Base-by-base conservation (phyloP, 2,888 invertebrate species). In the Subacronicta megacephala region DNA sequence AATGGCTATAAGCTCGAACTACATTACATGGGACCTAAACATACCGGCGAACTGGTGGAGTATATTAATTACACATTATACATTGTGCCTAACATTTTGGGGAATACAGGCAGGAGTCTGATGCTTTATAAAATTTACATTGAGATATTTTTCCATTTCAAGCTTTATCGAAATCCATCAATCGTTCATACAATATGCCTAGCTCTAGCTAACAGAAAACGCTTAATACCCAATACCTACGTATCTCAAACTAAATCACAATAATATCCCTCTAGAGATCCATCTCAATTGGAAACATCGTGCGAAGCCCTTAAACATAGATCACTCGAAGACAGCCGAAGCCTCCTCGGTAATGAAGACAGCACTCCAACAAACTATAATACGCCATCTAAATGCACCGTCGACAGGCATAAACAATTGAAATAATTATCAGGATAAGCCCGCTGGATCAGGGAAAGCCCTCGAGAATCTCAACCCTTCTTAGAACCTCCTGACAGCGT, bases 361-460 rank as follows among this genome's bases (percentile, higher is more conserved):
- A 88, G 76, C 83, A 82, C 82, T 85, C 83, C 83, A 81, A 90
- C 90, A 90, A 94, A 93, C 93, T 93, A 94, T 94, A 94, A 94
- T 94, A 90, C 90, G 85, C 93, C 85, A 94, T 93, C 87, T 93
- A 93, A 93, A 93, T 93, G 90, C 93, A 91, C 84, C 87, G 93
- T 90, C 90, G 93, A 93, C 93, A 92, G 88, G 92, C 92, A 93
- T 92, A 93, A 94, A 93, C 94, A 94, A 93, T 94, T 93, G 93
- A 94, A 93, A 94, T 94, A 94, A 94, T 94, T 94, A 94, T 93
- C 93, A 88, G 92, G 92, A 92, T 94, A 93, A 94, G 90, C 90
- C 86, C 79, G 82, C 84, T 77, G 92, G 93, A 93, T 93, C 90
- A 90, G 60, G 80, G 83, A 88, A 89, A 90, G 88, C 92, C 93